Conservation (phyloP, 2,113 vertebrate genomes). For the Centrocercus urophasianus region DNA sequence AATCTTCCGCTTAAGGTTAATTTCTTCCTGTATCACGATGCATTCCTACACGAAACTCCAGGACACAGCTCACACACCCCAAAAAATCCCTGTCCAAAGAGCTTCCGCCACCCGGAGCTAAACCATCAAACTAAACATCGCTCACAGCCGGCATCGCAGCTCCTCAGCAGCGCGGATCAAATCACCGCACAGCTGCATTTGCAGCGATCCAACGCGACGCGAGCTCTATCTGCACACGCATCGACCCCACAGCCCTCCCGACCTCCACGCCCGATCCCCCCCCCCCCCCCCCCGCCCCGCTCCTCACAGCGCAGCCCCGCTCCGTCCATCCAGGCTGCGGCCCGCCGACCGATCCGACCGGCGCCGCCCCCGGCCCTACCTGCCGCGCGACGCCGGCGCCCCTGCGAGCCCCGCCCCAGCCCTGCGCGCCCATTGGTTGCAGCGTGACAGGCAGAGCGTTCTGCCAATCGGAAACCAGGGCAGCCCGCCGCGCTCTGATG, state of each 20-base stretch:
- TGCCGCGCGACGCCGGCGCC: not conserved
- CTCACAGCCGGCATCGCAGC: too few species aligned
- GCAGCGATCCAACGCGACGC: too few species aligned
- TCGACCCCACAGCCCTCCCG: too few species aligned
- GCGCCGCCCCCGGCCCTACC: not conserved
- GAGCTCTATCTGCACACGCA: too few species aligned
- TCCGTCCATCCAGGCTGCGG: too few species aligned
- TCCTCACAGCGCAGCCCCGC: too few species aligned
- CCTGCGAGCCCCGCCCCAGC: not conserved
- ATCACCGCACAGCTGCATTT: too few species aligned
- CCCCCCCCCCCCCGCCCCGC: too few species aligned
- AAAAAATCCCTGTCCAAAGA: not conserved
- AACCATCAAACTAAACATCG: not conserved
- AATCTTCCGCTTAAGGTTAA: not conserved
- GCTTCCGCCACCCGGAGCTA: not conserved
- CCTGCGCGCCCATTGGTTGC: not conserved
- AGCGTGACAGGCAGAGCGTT: fast-evolving
- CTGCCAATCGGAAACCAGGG: not conserved
- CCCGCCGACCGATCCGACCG: too few species aligned
- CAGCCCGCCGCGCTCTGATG: fast-evolving
- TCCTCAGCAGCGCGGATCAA: too few species aligned
- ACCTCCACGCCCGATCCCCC: too few species aligned
- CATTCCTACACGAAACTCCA: not conserved
- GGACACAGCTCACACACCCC: not conserved
- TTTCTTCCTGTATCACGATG: not conserved